A percentile compares a stretch with the other conserved stretches of the same genome.
These are phyloP conservation scores for Rhynchonycteris naso DNA, from an alignment of 2,797 vertebrate genomes.

Conservation along the genomic window DNA sequence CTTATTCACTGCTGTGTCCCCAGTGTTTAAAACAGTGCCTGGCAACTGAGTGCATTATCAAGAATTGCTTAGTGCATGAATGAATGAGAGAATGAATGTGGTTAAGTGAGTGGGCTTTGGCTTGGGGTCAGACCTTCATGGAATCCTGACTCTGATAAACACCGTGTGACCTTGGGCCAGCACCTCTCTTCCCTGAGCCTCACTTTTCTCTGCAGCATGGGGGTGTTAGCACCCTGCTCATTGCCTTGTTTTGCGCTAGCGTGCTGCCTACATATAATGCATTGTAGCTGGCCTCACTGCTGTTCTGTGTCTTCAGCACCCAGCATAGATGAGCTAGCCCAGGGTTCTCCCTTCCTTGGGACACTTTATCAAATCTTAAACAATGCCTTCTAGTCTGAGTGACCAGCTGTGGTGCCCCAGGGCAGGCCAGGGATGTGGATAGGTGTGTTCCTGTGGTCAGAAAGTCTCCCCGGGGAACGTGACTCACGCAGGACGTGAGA, in stretches of 20 bases:
- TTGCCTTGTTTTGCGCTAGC: not conserved
- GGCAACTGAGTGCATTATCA: not conserved
- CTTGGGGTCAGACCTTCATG: not conserved
- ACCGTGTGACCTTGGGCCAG: not conserved
- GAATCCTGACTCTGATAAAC: not conserved
- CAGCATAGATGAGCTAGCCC: not conserved
- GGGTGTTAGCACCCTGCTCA: fast-evolving
- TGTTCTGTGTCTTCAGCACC: not conserved
- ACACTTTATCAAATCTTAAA: not conserved
- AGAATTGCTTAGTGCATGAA: not conserved
- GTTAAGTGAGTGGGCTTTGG: not conserved
- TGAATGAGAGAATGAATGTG: fast-evolving
- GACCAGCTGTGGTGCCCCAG: not conserved
- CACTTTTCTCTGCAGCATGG: not conserved
- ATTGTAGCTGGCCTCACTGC: not conserved
- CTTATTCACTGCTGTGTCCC: not conserved
- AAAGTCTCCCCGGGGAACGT: not conserved
- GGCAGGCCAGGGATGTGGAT: not conserved
- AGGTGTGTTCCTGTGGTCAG: not conserved
- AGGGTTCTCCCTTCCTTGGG: not conserved
- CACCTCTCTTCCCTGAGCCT: not conserved
- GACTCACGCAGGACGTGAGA: fast-evolving
- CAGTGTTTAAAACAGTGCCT: not conserved
- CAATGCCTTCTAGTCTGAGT: not conserved
- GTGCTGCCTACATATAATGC: fast-evolving